These are phyloP conservation scores for Holothuria scabra DNA, from an alignment of 53 echinoderm and acorn worm species.

Conservation along the genomic window DNA sequence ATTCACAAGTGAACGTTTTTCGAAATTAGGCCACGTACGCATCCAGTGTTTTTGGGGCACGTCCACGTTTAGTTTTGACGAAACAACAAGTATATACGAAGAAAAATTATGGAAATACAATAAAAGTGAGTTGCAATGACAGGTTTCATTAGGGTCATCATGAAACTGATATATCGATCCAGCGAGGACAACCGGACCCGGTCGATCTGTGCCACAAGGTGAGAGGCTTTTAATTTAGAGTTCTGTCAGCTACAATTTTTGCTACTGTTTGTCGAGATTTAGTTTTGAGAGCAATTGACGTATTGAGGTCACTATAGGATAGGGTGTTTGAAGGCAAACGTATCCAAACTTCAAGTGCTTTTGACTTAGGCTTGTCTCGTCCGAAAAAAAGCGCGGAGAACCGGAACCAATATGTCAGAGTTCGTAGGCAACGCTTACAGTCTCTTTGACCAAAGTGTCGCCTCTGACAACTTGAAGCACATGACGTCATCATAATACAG, in stretches of 20 bases:
- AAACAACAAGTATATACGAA: slow-evolving; percentile 24
- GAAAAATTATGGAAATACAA: slow-evolving; percentile 43
- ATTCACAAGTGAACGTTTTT: slow-evolving; percentile 47
- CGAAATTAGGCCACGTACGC: slow-evolving; percentile 47
- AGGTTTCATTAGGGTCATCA: slow-evolving; percentile 30
- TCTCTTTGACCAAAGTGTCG: too few relatives aligned
- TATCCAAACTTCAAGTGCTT: slow-evolving; percentile 21
- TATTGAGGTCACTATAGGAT: slow-evolving; percentile 35
- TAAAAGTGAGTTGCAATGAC: slow-evolving; percentile 39
- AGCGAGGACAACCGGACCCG: slow-evolving; percentile 1
- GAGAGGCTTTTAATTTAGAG: slow-evolving; percentile 44
- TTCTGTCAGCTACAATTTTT: slow-evolving; percentile 37
- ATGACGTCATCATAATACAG: too few relatives aligned
- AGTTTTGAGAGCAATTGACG: slow-evolving; percentile 44
- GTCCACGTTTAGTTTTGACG: slow-evolving; percentile 4
- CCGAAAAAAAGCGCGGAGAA: background rate
- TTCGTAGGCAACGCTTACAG: too few relatives aligned
- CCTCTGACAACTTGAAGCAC: too few relatives aligned
- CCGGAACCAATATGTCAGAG: too few relatives aligned
- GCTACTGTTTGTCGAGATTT: slow-evolving; percentile 27
- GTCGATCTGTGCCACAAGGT: slow-evolving; percentile 43
- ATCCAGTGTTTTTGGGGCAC: slow-evolving; percentile 43
- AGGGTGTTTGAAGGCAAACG: slow-evolving; percentile 23
- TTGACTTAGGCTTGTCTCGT: slow-evolving; percentile 16
- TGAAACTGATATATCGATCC: slow-evolving; percentile 27